phyloP scores from a whole-genome alignment of 2,113 vertebrate species.

The Otolemur garnettii region DNA sequence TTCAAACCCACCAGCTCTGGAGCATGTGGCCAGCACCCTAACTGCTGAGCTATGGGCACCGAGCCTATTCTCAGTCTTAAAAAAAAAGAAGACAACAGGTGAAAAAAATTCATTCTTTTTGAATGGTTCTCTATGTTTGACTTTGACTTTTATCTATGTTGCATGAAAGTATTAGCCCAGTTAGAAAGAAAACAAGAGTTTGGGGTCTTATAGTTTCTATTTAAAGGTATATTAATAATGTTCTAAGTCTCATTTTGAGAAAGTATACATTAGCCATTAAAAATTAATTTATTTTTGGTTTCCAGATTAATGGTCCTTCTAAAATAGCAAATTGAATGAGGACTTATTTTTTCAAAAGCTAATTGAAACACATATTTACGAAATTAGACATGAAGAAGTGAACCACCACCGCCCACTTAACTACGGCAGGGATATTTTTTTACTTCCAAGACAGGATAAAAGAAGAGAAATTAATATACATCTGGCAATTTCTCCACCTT shows the following conservation, averaged over 20 bases:
- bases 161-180: neutral
- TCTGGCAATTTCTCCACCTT: neutral
- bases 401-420: constrained; percentile 40
- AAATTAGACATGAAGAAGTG: constrained; percentile 72
- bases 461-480: constrained; percentile 63
- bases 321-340: constrained; percentile 77
- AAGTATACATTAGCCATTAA: constrained; percentile 73
- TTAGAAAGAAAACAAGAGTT: constrained; percentile 1
- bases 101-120: neutral
- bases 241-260: constrained; percentile 63
- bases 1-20: too few relatives aligned
- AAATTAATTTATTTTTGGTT: constrained; percentile 80
- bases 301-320: constrained; percentile 73
- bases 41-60: too few relatives aligned
- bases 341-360: constrained; percentile 69
- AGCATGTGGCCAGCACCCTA: too few relatives aligned
- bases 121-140: neutral
- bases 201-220: constrained; percentile 34
- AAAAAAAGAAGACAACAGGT: constrained; percentile 2
- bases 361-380: constrained; percentile 72
- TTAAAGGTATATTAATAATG: constrained; percentile 54
- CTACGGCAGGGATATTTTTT: constrained; percentile 31
- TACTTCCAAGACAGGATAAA: constrained; percentile 59
- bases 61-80: neutral
- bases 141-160: neutral